A percentile compares a stretch with the other conserved stretches of the same genome.
Conservation (phyloP, 2,797 vertebrate species). For the Leptoclinus maculatus region DNA sequence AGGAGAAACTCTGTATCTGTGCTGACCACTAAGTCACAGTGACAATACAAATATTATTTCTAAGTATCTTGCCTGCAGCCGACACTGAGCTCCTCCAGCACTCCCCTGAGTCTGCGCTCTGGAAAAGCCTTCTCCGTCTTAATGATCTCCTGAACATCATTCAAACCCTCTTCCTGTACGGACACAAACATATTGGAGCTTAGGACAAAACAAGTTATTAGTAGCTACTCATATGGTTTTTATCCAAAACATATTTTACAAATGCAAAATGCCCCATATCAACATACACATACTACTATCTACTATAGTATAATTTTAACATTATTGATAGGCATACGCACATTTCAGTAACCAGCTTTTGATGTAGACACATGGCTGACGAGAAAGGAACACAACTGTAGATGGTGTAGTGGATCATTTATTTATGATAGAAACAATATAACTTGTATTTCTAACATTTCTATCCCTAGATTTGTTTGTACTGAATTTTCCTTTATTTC, state of each 20-base stretch:
- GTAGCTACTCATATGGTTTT: neutral
- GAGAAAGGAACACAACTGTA: neutral
- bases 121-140: constrained; percentile 96
- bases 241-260: neutral
- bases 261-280: neutral
- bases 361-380: neutral
- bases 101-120: constrained; percentile 93
- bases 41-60: constrained; percentile 17
- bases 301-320: neutral
- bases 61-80: constrained; percentile 88
- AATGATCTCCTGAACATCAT: constrained; percentile 97
- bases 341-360: too few species aligned
- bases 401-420: neutral
- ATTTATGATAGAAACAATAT: neutral
- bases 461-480: neutral
- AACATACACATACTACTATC: neutral
- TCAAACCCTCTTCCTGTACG: constrained; percentile 94
- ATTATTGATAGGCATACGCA: neutral
- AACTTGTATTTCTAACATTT: neutral
- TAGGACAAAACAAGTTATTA: neutral
- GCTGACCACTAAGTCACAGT: neutral
- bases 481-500: neutral
- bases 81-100: constrained; percentile 92
- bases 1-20: neutral
- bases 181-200: constrained; percentile 21